These are phyloP conservation scores for Dicrurus megarhynchus DNA, from an alignment of 2,113 vertebrate species.

Conservation along the genomic window DNA sequence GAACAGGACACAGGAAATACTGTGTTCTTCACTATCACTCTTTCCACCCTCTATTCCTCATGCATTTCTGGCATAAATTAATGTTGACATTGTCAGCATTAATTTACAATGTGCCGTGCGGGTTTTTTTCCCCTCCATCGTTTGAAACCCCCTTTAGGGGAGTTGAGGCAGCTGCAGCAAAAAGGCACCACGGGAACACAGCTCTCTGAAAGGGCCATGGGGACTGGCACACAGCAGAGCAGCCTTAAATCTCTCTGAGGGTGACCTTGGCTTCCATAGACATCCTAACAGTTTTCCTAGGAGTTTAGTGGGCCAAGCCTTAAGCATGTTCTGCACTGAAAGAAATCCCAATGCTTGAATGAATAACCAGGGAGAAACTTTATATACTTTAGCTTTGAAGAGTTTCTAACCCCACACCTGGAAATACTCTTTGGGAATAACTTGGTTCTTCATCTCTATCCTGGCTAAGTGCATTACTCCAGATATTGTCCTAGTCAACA, in stretches of 20 bases:
- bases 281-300: neutral
- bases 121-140: neutral
- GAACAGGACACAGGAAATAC: neutral
- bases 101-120: neutral
- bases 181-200: neutral
- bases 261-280: neutral
- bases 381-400: neutral
- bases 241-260: neutral
- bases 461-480: neutral
- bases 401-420: neutral
- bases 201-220: neutral
- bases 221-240: neutral
- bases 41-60: neutral
- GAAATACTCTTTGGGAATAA: neutral
- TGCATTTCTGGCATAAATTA: constrained; percentile 29
- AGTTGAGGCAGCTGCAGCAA: constrained; percentile 2
- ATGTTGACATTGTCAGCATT: constrained; percentile 24
- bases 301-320: neutral
- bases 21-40: neutral
- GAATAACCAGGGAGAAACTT: neutral
- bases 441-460: neutral
- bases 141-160: constrained; percentile 18
- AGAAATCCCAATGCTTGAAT: neutral
- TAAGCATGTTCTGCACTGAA: neutral
- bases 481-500: neutral